Evolutionary conservation across 2,797 vertebrate species (phyloP).

Genomic region (Ptychadena robeensis): DNA sequence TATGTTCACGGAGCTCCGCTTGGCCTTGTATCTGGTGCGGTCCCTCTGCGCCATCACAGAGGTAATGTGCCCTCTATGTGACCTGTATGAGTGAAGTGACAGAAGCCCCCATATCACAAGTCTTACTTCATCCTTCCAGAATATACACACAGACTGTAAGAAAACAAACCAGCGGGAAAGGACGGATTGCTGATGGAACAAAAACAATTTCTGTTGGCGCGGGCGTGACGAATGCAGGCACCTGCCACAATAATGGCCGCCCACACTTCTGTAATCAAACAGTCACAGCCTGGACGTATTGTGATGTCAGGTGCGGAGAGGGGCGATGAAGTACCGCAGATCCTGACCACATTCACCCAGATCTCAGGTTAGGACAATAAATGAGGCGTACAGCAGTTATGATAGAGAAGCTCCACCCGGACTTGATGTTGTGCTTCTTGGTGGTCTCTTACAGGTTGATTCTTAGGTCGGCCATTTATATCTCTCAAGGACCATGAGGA

Average conservation of each 20-base stretch:
- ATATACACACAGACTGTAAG: neutral
- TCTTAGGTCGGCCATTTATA: too few relatives aligned
- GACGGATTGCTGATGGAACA: conserved; percentile 4
- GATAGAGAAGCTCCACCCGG: too few relatives aligned
- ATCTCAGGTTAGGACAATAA: neutral
- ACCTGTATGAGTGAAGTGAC: neutral
- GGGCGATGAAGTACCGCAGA: neutral
- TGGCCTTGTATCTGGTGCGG: neutral
- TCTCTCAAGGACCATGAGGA: too few relatives aligned
- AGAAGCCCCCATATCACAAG: neutral
- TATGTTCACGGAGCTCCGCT: neutral
- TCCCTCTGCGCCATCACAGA: neutral
- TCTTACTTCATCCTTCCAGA: neutral
- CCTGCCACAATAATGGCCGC: neutral
- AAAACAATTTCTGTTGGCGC: neutral
- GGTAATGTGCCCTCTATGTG: neutral
- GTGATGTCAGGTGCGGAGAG: neutral
- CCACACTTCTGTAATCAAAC: neutral
- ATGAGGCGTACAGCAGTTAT: neutral
- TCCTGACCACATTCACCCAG: too few relatives aligned
- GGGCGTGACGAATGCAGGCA: conserved; percentile 16
- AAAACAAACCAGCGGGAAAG: conserved; percentile 1
- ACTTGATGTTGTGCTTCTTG: too few relatives aligned
- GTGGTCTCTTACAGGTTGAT: too few relatives aligned
- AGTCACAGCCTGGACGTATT: neutral